A percentile compares a stretch with the other conserved stretches of the same genome.
phyloP scores from a whole-genome alignment of 1,140 invertebrate genomes.

The Papilio xuthus region DNA sequence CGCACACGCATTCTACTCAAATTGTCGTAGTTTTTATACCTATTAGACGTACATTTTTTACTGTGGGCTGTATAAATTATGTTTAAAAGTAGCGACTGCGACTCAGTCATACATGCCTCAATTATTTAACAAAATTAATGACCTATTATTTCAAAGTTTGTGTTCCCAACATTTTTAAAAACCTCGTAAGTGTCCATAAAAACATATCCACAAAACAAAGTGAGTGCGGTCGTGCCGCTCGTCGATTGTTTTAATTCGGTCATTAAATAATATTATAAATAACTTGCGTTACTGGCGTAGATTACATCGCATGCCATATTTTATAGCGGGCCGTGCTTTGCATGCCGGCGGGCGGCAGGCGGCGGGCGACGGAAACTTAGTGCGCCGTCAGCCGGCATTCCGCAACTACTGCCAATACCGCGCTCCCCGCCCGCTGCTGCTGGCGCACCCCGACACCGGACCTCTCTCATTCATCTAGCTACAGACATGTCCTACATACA shows the following conservation, averaged over 20 bases:
- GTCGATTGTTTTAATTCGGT: background rate
- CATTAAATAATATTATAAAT: constrained; percentile 3
- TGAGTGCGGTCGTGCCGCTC: background rate
- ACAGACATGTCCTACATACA: too few relatives aligned
- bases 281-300: background rate
- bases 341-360: background rate
- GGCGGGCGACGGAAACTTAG: background rate
- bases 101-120: too few relatives aligned
- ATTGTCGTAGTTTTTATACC: background rate
- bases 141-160: background rate
- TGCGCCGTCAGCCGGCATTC: background rate
- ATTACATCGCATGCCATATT: constrained; percentile 23
- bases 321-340: constrained; percentile 9
- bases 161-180: background rate
- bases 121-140: background rate
- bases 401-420: too few relatives aligned
- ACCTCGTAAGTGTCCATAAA: background rate
- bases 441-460: too few relatives aligned
- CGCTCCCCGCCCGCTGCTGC: background rate
- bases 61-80: background rate
- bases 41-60: too few relatives aligned
- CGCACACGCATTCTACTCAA: background rate
- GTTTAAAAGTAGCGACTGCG: background rate
- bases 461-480: too few relatives aligned
- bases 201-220: background rate